phyloP scores from a whole-genome alignment of 2,888 invertebrate species.

The Sialis lutaria region DNA sequence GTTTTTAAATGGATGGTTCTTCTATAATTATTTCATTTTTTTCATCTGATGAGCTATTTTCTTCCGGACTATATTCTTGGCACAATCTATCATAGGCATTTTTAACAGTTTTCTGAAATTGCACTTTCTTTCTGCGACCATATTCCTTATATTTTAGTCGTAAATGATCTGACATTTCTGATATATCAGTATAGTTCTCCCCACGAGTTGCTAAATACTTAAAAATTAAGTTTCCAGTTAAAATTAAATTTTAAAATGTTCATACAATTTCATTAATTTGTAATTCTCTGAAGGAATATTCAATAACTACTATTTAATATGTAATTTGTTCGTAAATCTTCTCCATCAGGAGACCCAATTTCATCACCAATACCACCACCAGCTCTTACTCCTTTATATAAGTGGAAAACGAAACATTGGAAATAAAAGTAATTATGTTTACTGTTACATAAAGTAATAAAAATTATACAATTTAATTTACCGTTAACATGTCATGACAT shows the following conservation, averaged over 20 bases:
- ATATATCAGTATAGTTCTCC: not conserved
- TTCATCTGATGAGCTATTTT: conserved; percentile 34
- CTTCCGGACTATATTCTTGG: conserved; percentile 46
- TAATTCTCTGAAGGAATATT: no score
- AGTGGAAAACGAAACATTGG: conserved; percentile 97
- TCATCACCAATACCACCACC: conserved; percentile 99
- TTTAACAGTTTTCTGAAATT: conserved; percentile 65
- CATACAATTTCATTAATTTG: no score
- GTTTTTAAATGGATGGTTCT: no score
- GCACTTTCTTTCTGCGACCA: conserved; percentile 57
- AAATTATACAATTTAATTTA: conserved; percentile 22
- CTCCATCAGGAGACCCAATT: conserved; percentile 94
- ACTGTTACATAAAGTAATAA: conserved; percentile 16
- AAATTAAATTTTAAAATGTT: no score
- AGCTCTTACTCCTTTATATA: conserved; percentile 98
- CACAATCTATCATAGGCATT: conserved; percentile 58
- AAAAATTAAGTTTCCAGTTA: no score
- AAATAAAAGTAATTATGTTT: conserved; percentile 21
- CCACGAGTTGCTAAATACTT: conserved; percentile 1
- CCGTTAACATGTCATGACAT: conserved; percentile 97
- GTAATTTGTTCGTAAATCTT: conserved; percentile 93
- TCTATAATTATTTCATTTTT: conserved; percentile 23
- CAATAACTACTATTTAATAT: no score
- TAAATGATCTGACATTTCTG: conserved; percentile 4
- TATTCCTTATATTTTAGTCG: conserved; percentile 24